Base-by-base conservation (phyloP, 1,140 invertebrate species). In the Zaprionus lachaisei region DNA sequence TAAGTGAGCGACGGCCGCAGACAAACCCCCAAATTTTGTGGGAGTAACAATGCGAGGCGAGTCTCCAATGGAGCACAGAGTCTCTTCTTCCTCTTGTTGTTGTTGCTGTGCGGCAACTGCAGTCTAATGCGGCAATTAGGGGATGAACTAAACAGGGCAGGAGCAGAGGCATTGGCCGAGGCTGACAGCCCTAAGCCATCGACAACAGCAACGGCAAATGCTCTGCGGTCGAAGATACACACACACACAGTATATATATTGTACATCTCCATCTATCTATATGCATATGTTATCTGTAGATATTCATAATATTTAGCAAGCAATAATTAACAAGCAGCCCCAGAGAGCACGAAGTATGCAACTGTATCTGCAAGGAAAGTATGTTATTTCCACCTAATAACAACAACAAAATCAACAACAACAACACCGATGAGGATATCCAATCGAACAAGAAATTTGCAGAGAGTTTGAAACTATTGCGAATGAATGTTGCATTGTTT, bases 1-100 rank as follows among this genome's bases (percentile, higher is more conserved):
- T 83, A 77, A 79, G 80, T 80, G 81, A 83, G 81, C 81, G 81
- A 83, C 77, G 79, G 81, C 77, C 81, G 65, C 81, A 79, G 81
- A 77, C 81, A 78, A 83, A 44, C 47, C 72, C 65, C 65, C 34
- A 72, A 66, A 64, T 47, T 47, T 54, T 67, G 64, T 69, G 31
- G 31, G 67, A 76, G 70, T 72, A 78, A 82, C 70, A 81, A 81
- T 78, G 65, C 72, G 47, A 79, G 71, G 47, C 54, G 62, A 58
- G 54, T 31, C 47, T 68, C 34, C 11, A 41, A 44, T 68, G 31
- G 37, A 34, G 70, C 72, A 47, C 66, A 64, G 67, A 64, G 60
- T 24, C n/a, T 55, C 24, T 31, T 24, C 26, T 22, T 63, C 44
- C 12, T 56, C n/a, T 26, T 20, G 57, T 37, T 65, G n/a, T 67